Evolutionary conservation across 1,140 invertebrate genomes (phyloP).

Genomic region (Hestina assimilis): DNA sequence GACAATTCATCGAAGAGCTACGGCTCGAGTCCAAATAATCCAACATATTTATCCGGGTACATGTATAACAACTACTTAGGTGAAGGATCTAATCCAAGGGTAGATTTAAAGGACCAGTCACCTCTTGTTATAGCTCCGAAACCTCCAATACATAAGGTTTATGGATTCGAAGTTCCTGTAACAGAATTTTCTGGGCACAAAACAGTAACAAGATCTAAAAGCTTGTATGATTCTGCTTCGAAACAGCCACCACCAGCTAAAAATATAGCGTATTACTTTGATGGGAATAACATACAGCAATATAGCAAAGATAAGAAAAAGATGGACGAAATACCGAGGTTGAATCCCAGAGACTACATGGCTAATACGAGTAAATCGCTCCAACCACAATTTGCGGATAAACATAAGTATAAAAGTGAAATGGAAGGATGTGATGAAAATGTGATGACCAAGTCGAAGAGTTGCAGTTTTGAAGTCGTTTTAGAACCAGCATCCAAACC

Average conservation of each 20-base stretch:
- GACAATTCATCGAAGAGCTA: slow-evolving; percentile 80
- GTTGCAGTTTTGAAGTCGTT: slow-evolving; percentile 77
- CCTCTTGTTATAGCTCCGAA: slow-evolving; percentile 35
- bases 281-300: slow-evolving; percentile 70
- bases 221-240: slow-evolving; percentile 69
- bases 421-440: slow-evolving; percentile 71
- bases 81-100: slow-evolving; percentile 48
- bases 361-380: slow-evolving; percentile 73
- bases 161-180: slow-evolving; percentile 59
- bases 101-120: slow-evolving; percentile 32
- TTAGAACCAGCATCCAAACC: slow-evolving; percentile 71
- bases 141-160: slow-evolving; percentile 52
- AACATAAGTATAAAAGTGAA: slow-evolving; percentile 69
- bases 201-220: slow-evolving; percentile 70
- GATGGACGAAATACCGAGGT: slow-evolving; percentile 77
- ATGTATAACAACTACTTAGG: slow-evolving; percentile 74
- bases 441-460: slow-evolving; percentile 72
- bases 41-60: slow-evolving; percentile 59
- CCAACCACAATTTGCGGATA: slow-evolving; percentile 66
- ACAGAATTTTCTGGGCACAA: slow-evolving; percentile 61
- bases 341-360: slow-evolving; percentile 78
- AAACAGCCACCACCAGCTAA: slow-evolving; percentile 63
- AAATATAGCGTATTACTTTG: slow-evolving; percentile 80
- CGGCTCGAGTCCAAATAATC: slow-evolving; percentile 80
- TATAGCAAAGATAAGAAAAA: slow-evolving; percentile 59